A percentile compares a stretch with the other conserved stretches of the same genome.
Conservation (phyloP, 2,888 invertebrate species). For the Sphecodes monilicornis region DNA sequence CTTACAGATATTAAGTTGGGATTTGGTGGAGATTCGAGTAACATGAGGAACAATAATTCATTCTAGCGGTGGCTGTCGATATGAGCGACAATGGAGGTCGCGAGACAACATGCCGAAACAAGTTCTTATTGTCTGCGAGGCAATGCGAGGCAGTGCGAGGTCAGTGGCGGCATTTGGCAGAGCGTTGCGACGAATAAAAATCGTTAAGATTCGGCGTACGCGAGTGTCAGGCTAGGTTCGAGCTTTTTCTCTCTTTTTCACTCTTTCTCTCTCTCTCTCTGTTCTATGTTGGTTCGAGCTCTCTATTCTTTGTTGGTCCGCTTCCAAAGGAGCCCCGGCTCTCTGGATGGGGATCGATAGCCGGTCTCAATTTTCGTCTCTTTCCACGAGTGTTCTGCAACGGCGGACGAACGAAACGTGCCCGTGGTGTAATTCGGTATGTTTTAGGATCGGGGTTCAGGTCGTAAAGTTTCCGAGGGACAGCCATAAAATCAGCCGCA, state of each 20-base stretch:
- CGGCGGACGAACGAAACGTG: conserved; percentile 57
- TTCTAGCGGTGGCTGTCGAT: background rate
- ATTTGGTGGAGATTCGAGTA: background rate
- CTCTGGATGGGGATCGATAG: conserved; percentile 61
- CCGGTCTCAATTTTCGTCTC: conserved; percentile 70
- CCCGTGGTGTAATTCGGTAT: conserved; percentile 77
- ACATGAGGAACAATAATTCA: background rate
- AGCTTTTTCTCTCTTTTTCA: background rate
- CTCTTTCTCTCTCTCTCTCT: too few species aligned
- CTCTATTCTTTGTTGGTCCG: conserved; percentile 58
- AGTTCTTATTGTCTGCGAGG: background rate
- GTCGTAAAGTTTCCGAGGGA: conserved; percentile 75
- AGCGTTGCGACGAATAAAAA: conserved; percentile 43
- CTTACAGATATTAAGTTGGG: background rate
- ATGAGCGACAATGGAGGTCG: background rate
- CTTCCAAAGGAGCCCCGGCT: conserved; percentile 62
- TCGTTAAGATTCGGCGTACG: conserved; percentile 40
- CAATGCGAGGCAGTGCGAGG: too few species aligned
- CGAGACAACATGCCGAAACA: background rate
- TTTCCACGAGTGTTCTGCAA: conserved; percentile 48
- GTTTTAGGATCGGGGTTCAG: conserved; percentile 78
- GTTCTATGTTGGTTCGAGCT: too few species aligned
- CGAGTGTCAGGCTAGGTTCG: conserved; percentile 46
- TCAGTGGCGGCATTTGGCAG: background rate
- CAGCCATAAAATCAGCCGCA: conserved; percentile 75